Evolutionary conservation across 2,797 vertebrate species (phyloP).

Genomic region (Antennarius maculatus): DNA sequence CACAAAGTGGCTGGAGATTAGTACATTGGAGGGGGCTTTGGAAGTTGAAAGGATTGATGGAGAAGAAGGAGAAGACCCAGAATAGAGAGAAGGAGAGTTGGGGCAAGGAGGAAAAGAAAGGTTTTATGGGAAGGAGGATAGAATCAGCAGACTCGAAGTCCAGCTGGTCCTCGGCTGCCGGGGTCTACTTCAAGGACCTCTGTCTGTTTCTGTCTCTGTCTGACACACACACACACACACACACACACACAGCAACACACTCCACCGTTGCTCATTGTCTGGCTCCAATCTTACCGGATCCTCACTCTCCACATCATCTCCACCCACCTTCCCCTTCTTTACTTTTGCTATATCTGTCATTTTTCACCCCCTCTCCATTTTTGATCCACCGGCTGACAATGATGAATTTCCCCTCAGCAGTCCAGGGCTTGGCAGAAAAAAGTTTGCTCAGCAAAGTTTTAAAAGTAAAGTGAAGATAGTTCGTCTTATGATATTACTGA

Average conservation of each 20-base stretch:
- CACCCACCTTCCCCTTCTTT: constrained; percentile 72
- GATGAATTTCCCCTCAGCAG: constrained; percentile 75
- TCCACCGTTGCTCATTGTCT: constrained; percentile 70
- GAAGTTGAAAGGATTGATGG: constrained; percentile 27
- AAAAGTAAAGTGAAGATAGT: constrained; percentile 61
- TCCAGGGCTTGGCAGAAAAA: constrained; percentile 70
- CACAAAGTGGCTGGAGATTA: neutral
- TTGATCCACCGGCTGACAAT: constrained; percentile 79
- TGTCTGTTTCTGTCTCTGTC: neutral
- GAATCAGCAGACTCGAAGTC: constrained; percentile 65
- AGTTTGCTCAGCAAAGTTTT: constrained; percentile 77
- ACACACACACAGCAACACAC: constrained; percentile 34
- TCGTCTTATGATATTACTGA: constrained; percentile 64
- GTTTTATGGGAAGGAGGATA: constrained; percentile 35
- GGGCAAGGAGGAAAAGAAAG: constrained; percentile 15
- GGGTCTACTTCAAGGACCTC: constrained; percentile 62
- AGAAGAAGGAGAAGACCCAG: neutral
- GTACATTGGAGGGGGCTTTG: neutral
- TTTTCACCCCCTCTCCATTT: constrained; percentile 71
- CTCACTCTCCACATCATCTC: constrained; percentile 70
- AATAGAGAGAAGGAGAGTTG: neutral
- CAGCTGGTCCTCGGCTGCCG: constrained; percentile 72
- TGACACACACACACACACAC: constrained; percentile 5
- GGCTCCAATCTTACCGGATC: constrained; percentile 64
- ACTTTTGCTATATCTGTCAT: constrained; percentile 77